Conservation (phyloP, 2,888 invertebrate species). For the Scaptomyza polygonia region DNA sequence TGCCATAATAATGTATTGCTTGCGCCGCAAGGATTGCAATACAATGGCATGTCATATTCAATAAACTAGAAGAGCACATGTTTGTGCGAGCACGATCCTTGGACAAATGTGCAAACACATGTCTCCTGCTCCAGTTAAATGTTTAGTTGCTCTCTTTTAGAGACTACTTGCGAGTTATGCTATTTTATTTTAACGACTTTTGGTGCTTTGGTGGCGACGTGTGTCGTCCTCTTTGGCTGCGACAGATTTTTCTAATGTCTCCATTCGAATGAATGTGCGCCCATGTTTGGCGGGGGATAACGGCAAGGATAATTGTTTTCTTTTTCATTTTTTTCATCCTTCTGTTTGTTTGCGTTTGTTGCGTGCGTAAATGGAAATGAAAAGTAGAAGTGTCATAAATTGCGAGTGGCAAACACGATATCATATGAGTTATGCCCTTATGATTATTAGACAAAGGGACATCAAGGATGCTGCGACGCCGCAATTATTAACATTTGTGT, state of each 20-base stretch:
- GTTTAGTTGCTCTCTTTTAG: constrained; percentile 1
- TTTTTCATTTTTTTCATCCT: not conserved
- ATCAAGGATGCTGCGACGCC: constrained; percentile 52
- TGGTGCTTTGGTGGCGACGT: constrained; percentile 44
- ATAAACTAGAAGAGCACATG: constrained; percentile 56
- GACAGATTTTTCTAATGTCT: constrained; percentile 83
- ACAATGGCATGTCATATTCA: constrained; percentile 37
- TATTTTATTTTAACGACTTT: constrained; percentile 66
- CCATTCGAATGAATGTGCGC: constrained; percentile 75
- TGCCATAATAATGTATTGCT: constrained; percentile 37
- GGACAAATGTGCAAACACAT: constrained; percentile 19
- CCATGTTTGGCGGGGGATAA: constrained; percentile 7
- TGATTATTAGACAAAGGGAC: constrained; percentile 74
- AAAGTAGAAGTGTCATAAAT: constrained; percentile 66
- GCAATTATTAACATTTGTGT: constrained; percentile 81
- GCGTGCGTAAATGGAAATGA: constrained; percentile 52
- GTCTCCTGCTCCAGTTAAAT: constrained; percentile 5
- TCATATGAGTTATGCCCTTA: constrained; percentile 75
- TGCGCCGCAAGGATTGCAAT: constrained; percentile 6
- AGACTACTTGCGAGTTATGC: constrained; percentile 40
- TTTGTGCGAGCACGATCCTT: constrained; percentile 41
- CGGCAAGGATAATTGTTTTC: constrained; percentile 68
- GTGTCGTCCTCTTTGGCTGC: constrained; percentile 63
- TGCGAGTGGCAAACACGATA: constrained; percentile 63
- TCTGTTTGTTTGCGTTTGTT: constrained; percentile 12